Evolutionary conservation across 1,140 invertebrate species (phyloP).

Genomic region (Drosophila pachea): DNA sequence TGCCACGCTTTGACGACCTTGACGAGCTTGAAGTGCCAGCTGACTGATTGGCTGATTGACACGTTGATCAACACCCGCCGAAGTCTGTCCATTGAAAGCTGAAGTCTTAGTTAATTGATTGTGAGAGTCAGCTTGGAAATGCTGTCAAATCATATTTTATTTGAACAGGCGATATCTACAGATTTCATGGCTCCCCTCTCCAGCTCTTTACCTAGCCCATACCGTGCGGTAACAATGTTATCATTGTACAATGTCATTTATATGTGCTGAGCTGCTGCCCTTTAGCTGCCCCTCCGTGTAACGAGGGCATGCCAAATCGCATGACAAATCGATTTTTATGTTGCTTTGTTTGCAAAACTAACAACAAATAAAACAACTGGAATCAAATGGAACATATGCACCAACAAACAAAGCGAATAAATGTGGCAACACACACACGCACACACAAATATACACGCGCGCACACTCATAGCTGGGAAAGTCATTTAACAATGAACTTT

Average conservation of each 20-base stretch:
- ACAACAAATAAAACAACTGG: constrained; percentile 21
- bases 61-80: not conserved
- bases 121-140: not conserved
- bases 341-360: constrained; percentile 49
- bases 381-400: constrained; percentile 29
- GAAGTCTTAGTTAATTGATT: not conserved
- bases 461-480: constrained; percentile 26
- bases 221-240: not conserved
- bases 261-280: constrained; percentile 1
- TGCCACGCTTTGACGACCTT: too few species aligned
- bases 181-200: not conserved
- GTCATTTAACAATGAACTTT: constrained; percentile 59
- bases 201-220: not conserved
- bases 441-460: too few species aligned
- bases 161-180: not conserved
- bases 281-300: not conserved
- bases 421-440: not conserved
- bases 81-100: too few species aligned
- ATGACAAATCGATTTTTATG: constrained; percentile 48
- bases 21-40: not conserved
- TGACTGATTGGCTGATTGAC: not conserved
- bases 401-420: constrained; percentile 18
- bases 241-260: constrained; percentile 2
- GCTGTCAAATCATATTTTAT: not conserved
- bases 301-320: constrained; percentile 5